Evolutionary conservation across 2,113 vertebrate species (phyloP).

Genomic region (Phrynocephalus versicolor): DNA sequence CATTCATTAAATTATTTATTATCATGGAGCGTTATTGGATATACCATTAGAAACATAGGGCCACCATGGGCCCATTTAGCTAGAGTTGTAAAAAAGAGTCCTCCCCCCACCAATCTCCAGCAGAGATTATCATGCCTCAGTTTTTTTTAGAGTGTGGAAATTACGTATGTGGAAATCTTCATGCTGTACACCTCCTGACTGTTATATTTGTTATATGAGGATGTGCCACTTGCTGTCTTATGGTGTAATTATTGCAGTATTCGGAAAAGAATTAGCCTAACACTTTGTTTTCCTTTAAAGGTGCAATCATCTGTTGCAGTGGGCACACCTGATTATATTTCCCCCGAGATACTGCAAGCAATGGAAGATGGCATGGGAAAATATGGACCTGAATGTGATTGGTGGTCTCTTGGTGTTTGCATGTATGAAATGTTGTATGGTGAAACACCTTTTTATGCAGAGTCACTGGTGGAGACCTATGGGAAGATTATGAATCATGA

Average conservation of each 20-base stretch:
- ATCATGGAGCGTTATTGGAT: background rate
- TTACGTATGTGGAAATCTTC: background rate
- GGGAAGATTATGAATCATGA: conserved; percentile 99
- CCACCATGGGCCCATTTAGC: too few relatives aligned
- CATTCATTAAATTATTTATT: background rate
- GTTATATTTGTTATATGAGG: background rate
- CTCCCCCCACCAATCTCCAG: too few relatives aligned
- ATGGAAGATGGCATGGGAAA: conserved; percentile 98
- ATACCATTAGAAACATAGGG: too few relatives aligned
- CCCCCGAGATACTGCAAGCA: conserved; percentile 96
- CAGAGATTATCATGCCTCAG: too few relatives aligned
- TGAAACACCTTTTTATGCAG: conserved; percentile 95
- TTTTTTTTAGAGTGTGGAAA: too few relatives aligned
- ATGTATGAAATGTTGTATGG: conserved; percentile 98
- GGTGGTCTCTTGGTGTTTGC: conserved; percentile 98
- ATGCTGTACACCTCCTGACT: background rate
- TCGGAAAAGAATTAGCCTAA: background rate
- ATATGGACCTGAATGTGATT: conserved; percentile 95
- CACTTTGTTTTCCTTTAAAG: conserved; percentile 65
- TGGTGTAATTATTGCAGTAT: background rate
- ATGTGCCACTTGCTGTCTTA: background rate
- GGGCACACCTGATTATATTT: conserved; percentile 97
- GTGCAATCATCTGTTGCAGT: conserved; percentile 97
- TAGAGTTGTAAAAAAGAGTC: too few relatives aligned
- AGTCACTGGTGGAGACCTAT: conserved; percentile 95